These are phyloP conservation scores for Dendrocincla tyrannina DNA, from an alignment of 2,797 vertebrate genomes.

Conservation along the genomic window DNA sequence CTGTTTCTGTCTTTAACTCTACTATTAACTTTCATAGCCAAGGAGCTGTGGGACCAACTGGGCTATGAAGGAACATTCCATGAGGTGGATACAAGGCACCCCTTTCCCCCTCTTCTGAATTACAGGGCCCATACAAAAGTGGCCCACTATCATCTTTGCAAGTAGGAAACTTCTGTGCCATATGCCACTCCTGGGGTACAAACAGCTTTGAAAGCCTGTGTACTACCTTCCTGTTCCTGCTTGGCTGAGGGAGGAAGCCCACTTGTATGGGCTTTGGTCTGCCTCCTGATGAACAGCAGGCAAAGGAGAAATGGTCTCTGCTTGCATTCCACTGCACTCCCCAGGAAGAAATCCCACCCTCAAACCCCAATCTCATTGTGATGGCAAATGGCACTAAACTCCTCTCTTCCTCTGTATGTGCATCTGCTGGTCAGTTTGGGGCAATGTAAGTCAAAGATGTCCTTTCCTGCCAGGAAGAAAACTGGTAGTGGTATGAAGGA, in stretches of 20 bases:
- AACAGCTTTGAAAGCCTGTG: not conserved
- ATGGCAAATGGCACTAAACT: not conserved
- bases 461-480: not conserved
- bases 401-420: rapidly evolving
- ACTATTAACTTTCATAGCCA: not conserved
- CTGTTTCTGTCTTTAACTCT: not conserved
- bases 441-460: not conserved
- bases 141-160: not conserved
- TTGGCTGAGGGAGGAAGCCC: not conserved
- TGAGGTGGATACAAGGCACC: not conserved
- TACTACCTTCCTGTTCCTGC: not conserved
- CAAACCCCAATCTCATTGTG: not conserved
- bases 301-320: not conserved
- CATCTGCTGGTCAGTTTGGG: not conserved
- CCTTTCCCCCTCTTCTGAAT: not conserved
- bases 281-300: not conserved
- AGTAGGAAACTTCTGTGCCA: not conserved
- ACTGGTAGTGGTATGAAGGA: not conserved
- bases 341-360: not conserved
- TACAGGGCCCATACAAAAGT: not conserved
- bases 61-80: not conserved
- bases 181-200: not conserved
- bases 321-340: not conserved
- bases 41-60: not conserved
- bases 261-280: rapidly evolving